Evolutionary conservation across 2,797 vertebrate species (phyloP).

Genomic region (Moxostoma hubbsi): DNA sequence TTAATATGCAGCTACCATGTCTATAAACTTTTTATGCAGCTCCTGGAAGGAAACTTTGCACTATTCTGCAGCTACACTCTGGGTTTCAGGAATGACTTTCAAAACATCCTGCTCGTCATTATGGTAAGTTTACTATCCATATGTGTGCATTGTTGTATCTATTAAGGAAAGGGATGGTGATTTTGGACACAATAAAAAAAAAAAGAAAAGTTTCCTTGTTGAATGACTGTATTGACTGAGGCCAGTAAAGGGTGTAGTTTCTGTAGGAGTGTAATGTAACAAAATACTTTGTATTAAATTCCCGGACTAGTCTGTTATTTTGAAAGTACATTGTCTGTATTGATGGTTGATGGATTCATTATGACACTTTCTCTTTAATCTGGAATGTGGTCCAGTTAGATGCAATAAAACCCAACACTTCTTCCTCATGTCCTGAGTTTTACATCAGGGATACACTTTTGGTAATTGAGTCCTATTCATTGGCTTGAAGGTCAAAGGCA

Average conservation of each 20-base stretch:
- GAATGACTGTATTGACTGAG: background rate
- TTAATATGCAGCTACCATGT: conserved; percentile 14
- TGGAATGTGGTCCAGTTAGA: background rate
- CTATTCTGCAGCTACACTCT: conserved; percentile 92
- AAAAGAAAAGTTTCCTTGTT: background rate
- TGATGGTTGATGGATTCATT: background rate
- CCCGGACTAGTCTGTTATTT: background rate
- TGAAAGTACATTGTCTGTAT: background rate
- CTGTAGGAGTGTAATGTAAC: background rate
- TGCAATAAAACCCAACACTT: background rate
- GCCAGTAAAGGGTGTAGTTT: background rate
- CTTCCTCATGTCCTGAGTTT: no score
- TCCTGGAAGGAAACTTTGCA: conserved; percentile 95
- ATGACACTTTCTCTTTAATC: background rate
- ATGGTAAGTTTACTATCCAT: conserved; percentile 81
- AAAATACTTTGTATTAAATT: background rate
- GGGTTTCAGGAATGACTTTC: conserved; percentile 89
- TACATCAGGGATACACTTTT: no score
- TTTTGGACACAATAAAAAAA: background rate
- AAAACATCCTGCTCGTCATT: conserved; percentile 93
- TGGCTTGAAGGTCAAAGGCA: no score
- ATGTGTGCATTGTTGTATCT: background rate
- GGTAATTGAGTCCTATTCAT: no score
- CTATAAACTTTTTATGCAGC: conserved; percentile 71
- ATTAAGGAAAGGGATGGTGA: background rate